These are phyloP conservation scores for Xestoiulus laeticollis DNA, from an alignment of 2,888 invertebrate species.

Conservation along the genomic window DNA sequence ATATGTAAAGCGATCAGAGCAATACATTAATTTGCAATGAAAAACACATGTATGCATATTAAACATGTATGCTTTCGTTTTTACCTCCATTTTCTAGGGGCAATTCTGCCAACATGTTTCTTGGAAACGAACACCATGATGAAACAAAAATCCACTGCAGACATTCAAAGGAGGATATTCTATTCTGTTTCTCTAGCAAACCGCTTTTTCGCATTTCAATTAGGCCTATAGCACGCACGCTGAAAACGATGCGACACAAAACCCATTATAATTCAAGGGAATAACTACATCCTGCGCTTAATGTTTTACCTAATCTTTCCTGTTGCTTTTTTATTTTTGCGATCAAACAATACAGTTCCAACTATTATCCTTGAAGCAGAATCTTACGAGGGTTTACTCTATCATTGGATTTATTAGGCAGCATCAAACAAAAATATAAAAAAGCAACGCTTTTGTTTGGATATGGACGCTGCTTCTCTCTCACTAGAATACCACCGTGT, in stretches of 20 bases:
- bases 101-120: not conserved
- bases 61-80: no score
- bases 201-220: not conserved
- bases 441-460: not conserved
- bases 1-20: no score
- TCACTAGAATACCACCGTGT: no score
- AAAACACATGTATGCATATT: no score
- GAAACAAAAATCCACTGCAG: not conserved
- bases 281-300: constrained; percentile 1
- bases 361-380: not conserved
- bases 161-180: no score
- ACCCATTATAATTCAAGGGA: not conserved
- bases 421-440: not conserved
- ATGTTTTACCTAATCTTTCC: constrained; percentile 9
- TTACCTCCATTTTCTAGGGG: not conserved
- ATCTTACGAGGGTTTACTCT: not conserved
- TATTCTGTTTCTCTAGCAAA: not conserved
- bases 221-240: not conserved
- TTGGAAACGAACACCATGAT: not conserved
- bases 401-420: not conserved
- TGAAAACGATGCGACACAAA: not conserved
- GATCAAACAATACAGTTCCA: not conserved
- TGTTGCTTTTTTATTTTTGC: not conserved
- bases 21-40: no score
- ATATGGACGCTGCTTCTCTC: not conserved